These are phyloP conservation scores for Zaprionus lineosus DNA, from an alignment of 2,888 invertebrate species.

Conservation along the genomic window DNA sequence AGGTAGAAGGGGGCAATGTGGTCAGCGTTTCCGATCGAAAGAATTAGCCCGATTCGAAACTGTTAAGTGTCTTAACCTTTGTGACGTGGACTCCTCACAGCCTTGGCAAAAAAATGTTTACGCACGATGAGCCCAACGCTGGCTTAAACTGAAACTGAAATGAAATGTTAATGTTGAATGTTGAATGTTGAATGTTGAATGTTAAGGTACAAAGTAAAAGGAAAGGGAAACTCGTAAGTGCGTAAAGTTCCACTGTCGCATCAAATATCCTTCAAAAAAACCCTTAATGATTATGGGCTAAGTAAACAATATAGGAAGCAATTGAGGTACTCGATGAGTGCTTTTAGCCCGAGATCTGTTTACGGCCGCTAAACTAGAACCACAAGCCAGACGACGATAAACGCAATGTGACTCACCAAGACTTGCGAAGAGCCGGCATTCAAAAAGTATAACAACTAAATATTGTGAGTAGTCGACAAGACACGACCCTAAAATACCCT, in stretches of 20 bases:
- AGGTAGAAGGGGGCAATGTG: too few relatives aligned
- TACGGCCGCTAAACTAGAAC: slow-evolving; percentile 54
- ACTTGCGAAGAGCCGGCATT: slow-evolving; percentile 4
- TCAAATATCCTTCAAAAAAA: slow-evolving; percentile 60
- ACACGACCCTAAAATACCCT: too few relatives aligned
- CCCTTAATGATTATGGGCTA: slow-evolving; percentile 37
- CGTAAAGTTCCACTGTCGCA: slow-evolving; percentile 30
- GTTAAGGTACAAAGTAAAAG: slow-evolving; percentile 4
- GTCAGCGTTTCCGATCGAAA: too few relatives aligned
- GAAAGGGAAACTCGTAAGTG: slow-evolving; percentile 27
- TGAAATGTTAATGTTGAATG: too few relatives aligned
- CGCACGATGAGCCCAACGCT: too few relatives aligned
- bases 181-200: too few relatives aligned
- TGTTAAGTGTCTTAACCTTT: too few relatives aligned
- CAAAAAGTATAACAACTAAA: slow-evolving; percentile 16
- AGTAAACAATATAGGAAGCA: slow-evolving; percentile 59
- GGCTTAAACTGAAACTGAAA: too few relatives aligned
- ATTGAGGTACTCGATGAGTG: slow-evolving; percentile 31
- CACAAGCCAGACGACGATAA: slow-evolving; percentile 27
- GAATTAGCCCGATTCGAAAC: too few relatives aligned
- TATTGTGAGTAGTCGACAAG: too few relatives aligned
- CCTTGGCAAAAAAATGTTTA: slow-evolving; percentile 4
- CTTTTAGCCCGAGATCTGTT: slow-evolving; percentile 38
- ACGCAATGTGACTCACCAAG: slow-evolving; percentile 59
- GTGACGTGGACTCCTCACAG: neutral